Percentiles rank a stretch among this genome's conserved stretches.
Conservation (phyloP, 2,888 invertebrate genomes). For the Epirrhoe alternata region DNA sequence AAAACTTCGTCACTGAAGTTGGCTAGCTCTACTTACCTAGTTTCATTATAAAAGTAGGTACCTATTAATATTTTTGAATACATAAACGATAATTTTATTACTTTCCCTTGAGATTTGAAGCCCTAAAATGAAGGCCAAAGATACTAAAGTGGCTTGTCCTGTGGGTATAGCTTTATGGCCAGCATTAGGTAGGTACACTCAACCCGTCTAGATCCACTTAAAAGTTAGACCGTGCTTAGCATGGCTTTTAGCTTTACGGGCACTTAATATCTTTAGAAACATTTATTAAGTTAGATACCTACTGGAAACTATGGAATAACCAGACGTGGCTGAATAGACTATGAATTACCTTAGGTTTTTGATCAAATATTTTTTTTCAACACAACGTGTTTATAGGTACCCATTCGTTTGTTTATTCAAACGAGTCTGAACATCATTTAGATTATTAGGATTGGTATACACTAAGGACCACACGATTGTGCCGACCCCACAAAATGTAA, state of each 20-base stretch:
- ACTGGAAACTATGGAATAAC: not conserved
- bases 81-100: not conserved
- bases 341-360: too few relatives aligned
- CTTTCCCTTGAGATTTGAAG: not conserved
- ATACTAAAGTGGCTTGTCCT: slow-evolving; percentile 27
- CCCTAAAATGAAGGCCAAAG: slow-evolving; percentile 16
- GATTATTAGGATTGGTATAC: too few relatives aligned
- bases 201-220: slow-evolving; percentile 36
- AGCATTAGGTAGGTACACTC: slow-evolving; percentile 24
- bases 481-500: too few relatives aligned
- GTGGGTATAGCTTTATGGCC: slow-evolving; percentile 29
- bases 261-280: slow-evolving; percentile 18
- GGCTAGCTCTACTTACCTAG: too few relatives aligned
- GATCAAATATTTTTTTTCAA: too few relatives aligned
- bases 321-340: not conserved
- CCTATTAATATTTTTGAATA: too few relatives aligned
- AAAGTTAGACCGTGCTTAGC: slow-evolving; percentile 36
- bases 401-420: too few relatives aligned
- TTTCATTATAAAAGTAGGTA: too few relatives aligned
- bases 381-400: too few relatives aligned
- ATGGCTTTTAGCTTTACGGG: slow-evolving; percentile 38
- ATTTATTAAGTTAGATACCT: slow-evolving; percentile 12
- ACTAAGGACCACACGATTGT: too few relatives aligned
- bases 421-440: too few relatives aligned
- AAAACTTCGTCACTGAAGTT: too few relatives aligned